Percentiles rank a stretch among this genome's conserved stretches.
Conservation (phyloP, 2,797 vertebrate genomes). For the Molossus molossus region DNA sequence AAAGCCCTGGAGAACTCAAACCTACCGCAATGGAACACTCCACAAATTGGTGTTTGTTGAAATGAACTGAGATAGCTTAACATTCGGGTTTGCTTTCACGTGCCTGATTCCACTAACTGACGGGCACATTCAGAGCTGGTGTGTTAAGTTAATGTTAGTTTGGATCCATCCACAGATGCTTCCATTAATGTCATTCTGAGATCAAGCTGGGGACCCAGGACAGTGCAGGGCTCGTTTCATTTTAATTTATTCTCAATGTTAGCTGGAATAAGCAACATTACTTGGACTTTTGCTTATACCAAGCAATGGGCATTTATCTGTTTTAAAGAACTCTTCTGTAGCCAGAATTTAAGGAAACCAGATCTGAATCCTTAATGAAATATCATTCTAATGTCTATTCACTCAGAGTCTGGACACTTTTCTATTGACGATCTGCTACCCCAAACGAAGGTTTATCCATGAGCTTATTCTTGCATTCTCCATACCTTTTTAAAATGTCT, state of each 20-base stretch:
- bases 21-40: not conserved
- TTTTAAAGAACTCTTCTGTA: conserved; percentile 41
- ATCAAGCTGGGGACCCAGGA: not conserved
- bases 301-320: not conserved
- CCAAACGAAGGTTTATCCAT: not conserved
- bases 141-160: not conserved
- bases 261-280: conserved; percentile 21
- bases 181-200: not conserved
- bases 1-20: not conserved
- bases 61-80: not conserved
- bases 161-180: not conserved
- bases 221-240: not conserved
- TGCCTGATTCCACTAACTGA: not conserved
- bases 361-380: not conserved
- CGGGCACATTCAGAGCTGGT: rapidly evolving
- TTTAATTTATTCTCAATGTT: conserved; percentile 49
- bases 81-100: not conserved
- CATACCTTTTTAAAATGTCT: not conserved
- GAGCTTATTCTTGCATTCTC: not conserved
- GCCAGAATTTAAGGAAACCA: conserved; percentile 59
- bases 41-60: not conserved
- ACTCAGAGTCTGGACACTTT: not conserved
- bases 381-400: conserved; percentile 46
- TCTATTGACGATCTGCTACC: not conserved
- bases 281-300: not conserved